Evolutionary conservation across 2,113 vertebrate species (phyloP).

Genomic region (Alectura lathami): DNA sequence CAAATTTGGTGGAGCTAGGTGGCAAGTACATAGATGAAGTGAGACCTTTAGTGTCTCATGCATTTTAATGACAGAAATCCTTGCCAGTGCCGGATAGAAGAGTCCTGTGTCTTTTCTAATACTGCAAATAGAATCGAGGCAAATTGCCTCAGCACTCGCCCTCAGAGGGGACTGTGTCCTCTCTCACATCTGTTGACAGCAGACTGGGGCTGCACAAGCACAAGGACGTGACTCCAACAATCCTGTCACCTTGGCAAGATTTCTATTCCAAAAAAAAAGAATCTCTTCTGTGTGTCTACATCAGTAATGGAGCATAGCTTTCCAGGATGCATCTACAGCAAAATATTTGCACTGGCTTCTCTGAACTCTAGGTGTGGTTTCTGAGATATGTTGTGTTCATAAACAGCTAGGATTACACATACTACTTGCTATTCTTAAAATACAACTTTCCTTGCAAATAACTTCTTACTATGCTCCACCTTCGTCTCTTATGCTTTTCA

Average conservation of each 20-base stretch:
- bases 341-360: background rate
- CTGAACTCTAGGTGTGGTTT: background rate
- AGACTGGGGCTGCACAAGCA: background rate
- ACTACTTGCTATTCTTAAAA: background rate
- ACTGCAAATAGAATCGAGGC: background rate
- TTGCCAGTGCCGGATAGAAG: background rate
- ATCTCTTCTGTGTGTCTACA: background rate
- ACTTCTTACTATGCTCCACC: background rate
- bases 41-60: background rate
- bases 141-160: background rate
- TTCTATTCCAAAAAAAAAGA: background rate
- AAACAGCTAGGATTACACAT: background rate
- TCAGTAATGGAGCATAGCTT: background rate
- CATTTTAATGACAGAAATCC: background rate
- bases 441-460: background rate
- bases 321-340: background rate
- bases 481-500: background rate
- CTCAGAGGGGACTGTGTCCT: background rate
- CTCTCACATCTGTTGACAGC: background rate
- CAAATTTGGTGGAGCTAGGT: background rate
- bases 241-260: background rate
- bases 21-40: background rate
- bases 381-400: background rate
- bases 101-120: background rate
- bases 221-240: background rate